Evolutionary conservation across 2,797 vertebrate genomes (phyloP).

Genomic region (Squalus acanthias): DNA sequence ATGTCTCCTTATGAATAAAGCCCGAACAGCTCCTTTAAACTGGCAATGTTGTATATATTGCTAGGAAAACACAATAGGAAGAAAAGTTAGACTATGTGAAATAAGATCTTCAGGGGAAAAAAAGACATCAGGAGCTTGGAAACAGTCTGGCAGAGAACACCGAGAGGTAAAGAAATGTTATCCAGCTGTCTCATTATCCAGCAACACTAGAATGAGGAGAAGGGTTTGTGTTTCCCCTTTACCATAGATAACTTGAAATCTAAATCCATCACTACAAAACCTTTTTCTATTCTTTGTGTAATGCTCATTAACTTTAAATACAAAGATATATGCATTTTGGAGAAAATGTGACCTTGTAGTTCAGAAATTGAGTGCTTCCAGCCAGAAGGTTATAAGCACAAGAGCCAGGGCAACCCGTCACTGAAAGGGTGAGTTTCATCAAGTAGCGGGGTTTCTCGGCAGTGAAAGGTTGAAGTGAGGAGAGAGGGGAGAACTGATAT

Average conservation of each 20-base stretch:
- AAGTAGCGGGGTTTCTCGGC: neutral
- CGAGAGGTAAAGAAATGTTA: constrained; percentile 3
- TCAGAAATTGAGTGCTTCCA: neutral
- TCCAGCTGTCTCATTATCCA: constrained; percentile 13
- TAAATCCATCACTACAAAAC: neutral
- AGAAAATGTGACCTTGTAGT: neutral
- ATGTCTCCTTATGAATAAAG: neutral
- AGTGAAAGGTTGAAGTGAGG: neutral
- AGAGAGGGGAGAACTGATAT: neutral
- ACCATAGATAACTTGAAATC: neutral
- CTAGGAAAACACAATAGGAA: neutral
- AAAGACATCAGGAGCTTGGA: neutral
- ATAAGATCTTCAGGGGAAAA: neutral
- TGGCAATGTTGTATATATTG: neutral
- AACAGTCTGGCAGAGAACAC: neutral
- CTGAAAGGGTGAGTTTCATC: neutral
- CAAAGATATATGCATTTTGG: neutral
- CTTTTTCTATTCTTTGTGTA: neutral
- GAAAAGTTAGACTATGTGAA: neutral
- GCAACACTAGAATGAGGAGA: neutral
- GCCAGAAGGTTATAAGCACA: neutral
- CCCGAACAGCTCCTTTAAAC: neutral
- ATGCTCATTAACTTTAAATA: neutral
- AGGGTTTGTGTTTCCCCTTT: neutral
- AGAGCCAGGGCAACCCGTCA: neutral